Base-by-base conservation (phyloP, 2,888 invertebrate species). In the Luperina testacea region DNA sequence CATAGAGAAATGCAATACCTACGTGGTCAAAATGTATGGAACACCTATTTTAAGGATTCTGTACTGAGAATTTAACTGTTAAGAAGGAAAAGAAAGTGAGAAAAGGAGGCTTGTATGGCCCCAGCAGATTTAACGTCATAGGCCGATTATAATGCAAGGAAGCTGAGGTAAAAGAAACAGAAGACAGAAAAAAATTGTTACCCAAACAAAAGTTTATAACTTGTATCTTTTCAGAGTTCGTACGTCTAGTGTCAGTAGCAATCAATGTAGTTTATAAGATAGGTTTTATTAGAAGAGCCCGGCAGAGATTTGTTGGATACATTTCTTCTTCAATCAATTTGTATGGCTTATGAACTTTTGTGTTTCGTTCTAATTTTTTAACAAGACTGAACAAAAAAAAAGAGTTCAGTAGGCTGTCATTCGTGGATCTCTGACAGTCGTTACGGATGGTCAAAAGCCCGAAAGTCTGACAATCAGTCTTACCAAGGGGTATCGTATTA, bases 241-340 rank as follows among this genome's bases (percentile, higher is more conserved):
- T 64, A 48, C 42, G 32, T 75, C 63, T 59, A 27, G 57, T 82
- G 83, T 82, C 83, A 64, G 70, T 42, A 20, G 24, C 79, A 78
- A 78, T 84, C 75, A 78, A 83, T 75, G 71, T 17, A 73, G 75
- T 83, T 86, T 83, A 59, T 48, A 20, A 38, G 78, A 83, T 32
- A 71, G 38, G 48, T 83, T 67, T 73, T 84, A 86, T 78, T 83
- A 9, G 45, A 1, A 45, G 68, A n/a, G n/a, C 17, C 27, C 70
- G 20, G 11, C 53, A 64, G 57, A 63, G 86, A 61, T 72, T 85
- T 64, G 24, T 38, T 67, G 6, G 42, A 38, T 11, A 32, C 27
- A 38, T 63, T 48, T 83, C 61, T 63, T 63, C 9, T 67, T 27
- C 7, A 63, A 74, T 72, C 20, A 59, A 77, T 83, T 73, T 11